phyloP scores from a whole-genome alignment of 1,140 invertebrate genomes.

The Protaetia brevitarsis region DNA sequence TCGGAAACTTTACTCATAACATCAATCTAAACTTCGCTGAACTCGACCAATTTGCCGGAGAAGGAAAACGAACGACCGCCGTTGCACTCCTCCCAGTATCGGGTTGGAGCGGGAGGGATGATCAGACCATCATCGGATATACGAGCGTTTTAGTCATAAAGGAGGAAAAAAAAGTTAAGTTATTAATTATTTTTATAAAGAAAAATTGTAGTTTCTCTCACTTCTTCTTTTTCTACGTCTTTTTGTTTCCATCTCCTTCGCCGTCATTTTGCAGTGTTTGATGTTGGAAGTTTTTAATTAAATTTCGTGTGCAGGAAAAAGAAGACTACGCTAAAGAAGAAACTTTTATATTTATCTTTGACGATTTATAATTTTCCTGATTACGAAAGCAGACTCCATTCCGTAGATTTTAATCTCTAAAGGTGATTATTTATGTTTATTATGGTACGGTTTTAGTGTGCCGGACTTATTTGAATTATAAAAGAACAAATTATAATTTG shows the following conservation, averaged over 20 bases:
- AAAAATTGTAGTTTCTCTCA: constrained; percentile 25
- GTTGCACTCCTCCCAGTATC: neutral
- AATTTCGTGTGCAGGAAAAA: constrained; percentile 10
- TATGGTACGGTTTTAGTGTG: too few relatives aligned
- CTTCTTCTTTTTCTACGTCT: neutral
- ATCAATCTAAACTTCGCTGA: constrained; percentile 36
- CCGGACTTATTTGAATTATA: too few relatives aligned
- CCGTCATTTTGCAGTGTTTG: neutral
- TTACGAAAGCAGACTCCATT: neutral
- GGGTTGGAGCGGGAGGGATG: neutral
- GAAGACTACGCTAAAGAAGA: neutral
- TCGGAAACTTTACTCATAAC: constrained; percentile 35
- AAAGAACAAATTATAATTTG: too few relatives aligned
- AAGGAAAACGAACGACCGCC: neutral
- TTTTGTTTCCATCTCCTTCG: neutral
- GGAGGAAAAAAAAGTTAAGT: constrained; percentile 15
- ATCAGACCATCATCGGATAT: constrained; percentile 10
- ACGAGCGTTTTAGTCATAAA: constrained; percentile 22
- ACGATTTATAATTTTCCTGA: constrained; percentile 7
- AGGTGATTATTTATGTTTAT: neutral
- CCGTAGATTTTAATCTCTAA: neutral
- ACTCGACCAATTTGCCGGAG: constrained; percentile 23
- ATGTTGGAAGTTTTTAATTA: constrained; percentile 18
- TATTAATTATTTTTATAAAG: constrained; percentile 27
- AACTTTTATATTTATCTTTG: constrained; percentile 10